These are phyloP conservation scores for Apogon talboti DNA, from an alignment of 2,797 vertebrate genomes.

Conservation along the genomic window DNA sequence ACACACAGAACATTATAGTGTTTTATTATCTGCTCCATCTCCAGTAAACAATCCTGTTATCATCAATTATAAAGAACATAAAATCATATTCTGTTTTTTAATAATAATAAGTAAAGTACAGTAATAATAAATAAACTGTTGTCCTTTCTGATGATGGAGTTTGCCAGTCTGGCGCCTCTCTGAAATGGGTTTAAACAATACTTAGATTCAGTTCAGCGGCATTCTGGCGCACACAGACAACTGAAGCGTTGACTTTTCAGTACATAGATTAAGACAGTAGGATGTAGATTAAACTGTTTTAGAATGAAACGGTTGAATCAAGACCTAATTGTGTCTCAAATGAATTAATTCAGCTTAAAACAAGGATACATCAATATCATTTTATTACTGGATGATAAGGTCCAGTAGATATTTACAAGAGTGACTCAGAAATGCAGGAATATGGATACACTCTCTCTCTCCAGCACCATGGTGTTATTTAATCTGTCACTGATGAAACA, in stretches of 20 bases:
- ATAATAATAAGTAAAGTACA: too few species aligned
- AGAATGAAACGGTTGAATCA: background rate
- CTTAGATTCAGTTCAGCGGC: slow-evolving; percentile 1
- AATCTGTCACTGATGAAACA: slow-evolving; percentile 21
- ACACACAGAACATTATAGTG: too few species aligned
- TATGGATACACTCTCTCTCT: slow-evolving; percentile 8
- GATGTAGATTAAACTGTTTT: background rate
- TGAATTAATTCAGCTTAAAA: too few species aligned
- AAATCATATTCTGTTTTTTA: too few species aligned
- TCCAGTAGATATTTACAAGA: background rate
- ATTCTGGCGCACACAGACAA: slow-evolving; percentile 3
- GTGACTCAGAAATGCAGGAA: background rate
- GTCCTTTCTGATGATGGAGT: background rate
- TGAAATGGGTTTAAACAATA: slow-evolving; percentile 5
- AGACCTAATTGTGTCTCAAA: too few species aligned
- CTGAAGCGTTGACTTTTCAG: background rate
- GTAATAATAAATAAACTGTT: too few species aligned
- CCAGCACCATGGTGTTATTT: slow-evolving; percentile 29
- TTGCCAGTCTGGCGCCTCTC: slow-evolving; percentile 5
- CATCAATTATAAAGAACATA: too few species aligned
- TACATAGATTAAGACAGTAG: background rate
- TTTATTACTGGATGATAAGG: background rate
- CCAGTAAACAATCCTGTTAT: too few species aligned
- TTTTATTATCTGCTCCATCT: too few species aligned
- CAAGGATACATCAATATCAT: background rate